These are phyloP conservation scores for Atta texana DNA, from an alignment of 1,140 invertebrate genomes.

Conservation along the genomic window DNA sequence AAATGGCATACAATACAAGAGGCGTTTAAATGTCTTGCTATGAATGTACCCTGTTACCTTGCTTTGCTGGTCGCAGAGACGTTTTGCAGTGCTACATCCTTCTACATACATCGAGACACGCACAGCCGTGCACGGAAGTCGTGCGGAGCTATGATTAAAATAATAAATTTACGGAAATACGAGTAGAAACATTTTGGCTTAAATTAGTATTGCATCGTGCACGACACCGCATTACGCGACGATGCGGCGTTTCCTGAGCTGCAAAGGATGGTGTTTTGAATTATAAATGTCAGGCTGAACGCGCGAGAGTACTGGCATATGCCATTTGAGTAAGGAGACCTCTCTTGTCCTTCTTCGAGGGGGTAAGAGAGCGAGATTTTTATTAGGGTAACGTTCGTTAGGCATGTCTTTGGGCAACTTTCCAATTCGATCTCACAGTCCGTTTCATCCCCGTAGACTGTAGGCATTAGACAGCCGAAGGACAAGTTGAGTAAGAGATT, in stretches of 20 bases:
- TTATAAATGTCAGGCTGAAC: constrained; percentile 64
- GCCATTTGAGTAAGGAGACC: constrained; percentile 44
- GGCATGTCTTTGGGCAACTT: constrained; percentile 56
- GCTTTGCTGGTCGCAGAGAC: constrained; percentile 24
- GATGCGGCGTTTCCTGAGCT: constrained; percentile 20
- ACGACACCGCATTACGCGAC: not conserved
- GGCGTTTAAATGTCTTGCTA: not conserved
- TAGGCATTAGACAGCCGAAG: constrained; percentile 52
- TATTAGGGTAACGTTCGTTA: constrained; percentile 50
- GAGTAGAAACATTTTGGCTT: constrained; percentile 64
- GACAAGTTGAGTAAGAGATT: constrained; percentile 8
- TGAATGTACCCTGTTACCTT: constrained; percentile 25
- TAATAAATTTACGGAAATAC: constrained; percentile 76
- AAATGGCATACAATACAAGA: not conserved
- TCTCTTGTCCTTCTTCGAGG: not conserved
- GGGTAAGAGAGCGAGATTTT: constrained; percentile 50
- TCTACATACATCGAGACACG: constrained; percentile 25
- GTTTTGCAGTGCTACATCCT: constrained; percentile 64
- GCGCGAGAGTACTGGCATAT: not conserved
- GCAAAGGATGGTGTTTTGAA: constrained; percentile 63
- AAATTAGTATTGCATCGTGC: constrained; percentile 70
- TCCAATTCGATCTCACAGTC: constrained; percentile 73
- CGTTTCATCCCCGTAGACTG: constrained; percentile 63
- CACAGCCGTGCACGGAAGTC: not conserved
- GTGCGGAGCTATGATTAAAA: constrained; percentile 75